These are phyloP conservation scores for Pristiophorus japonicus DNA, from an alignment of 2,113 vertebrate genomes.

Conservation along the genomic window DNA sequence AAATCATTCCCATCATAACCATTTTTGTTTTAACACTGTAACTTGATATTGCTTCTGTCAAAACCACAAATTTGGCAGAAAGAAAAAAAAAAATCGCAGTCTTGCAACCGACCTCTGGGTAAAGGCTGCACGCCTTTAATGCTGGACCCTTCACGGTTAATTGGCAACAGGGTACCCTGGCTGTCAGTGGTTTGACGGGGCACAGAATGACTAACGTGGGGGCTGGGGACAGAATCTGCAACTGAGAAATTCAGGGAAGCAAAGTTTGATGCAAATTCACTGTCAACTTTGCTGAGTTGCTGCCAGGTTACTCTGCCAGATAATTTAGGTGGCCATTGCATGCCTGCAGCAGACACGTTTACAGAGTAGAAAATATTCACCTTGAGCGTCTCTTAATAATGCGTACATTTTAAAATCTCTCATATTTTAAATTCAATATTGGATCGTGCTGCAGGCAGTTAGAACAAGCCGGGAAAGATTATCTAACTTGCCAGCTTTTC, in stretches of 20 bases:
- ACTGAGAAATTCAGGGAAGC: not conserved
- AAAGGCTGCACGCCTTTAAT: not conserved
- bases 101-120: not conserved
- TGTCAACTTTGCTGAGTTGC: too few relatives aligned
- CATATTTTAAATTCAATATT: too few relatives aligned
- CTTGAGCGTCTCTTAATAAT: not conserved
- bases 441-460: too few relatives aligned
- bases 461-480: too few relatives aligned
- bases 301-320: not conserved
- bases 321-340: too few relatives aligned
- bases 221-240: not conserved
- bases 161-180: not conserved
- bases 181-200: not conserved
- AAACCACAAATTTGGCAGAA: not conserved
- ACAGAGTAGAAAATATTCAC: not conserved
- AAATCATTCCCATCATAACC: not conserved
- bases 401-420: not conserved
- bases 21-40: not conserved
- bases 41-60: not conserved
- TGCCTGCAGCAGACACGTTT: not conserved
- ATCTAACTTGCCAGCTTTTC: too few relatives aligned
- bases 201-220: not conserved
- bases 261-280: not conserved
- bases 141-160: not conserved
- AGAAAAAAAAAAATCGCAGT: not conserved